Base-by-base conservation (phyloP, 2,888 invertebrate genomes). In the Tipula lateralis region DNA sequence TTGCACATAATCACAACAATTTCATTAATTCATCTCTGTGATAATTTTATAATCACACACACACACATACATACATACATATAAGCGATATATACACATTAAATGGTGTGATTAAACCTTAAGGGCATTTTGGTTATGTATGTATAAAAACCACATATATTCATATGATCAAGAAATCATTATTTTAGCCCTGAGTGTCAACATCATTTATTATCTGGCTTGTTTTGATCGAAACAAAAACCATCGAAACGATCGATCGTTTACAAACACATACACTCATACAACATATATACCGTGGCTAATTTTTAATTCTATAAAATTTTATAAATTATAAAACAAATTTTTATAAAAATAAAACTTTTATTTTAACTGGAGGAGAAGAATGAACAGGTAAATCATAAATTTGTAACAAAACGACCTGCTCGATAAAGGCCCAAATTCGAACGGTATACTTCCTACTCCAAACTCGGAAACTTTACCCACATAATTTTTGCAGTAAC, bases 161-260 rank as follows among this genome's bases (percentile, higher is more conserved):
- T 66, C 19, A 66, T 24, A 66, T 66, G 66, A 66, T 66, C 66
- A 66, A 66, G 24, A 66, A 66, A 66, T 66, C 66, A 66, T 66
- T 66, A 66, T 66, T 66, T 24, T 66, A 66, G 66, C 66, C 66
- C 66, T 66, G 24, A 66, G 66, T 66, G 66, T 66, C 66, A 66
- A 66, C 66, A 66, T 6, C 66, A 66, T 66, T 24, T 66, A 24
- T 66, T 66, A 66, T 66, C 66, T 66, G 66, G 0, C 66, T 66
- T 24, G 66, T 66, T 66, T 66, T 66, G 13, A 66, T 66, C 66
- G 24, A 66, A 66, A 66, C 7, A 3, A 66, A 66, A 66, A 39
- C n/a, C n/a, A n/a, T n/a, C n/a, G n/a, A n/a, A n/a, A n/a, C n/a
- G n/a, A 39, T 39, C 66, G 66, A 66, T 66, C 66, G 24, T 66